A percentile compares a stretch with the other conserved stretches of the same genome.
These are phyloP conservation scores for Xenopus tropicalis DNA, from an alignment of 2,113 vertebrate species.

Conservation along the genomic window UCB_Xtro_10.0 CM004443.2:86091501-86092000, in stretches of 20 bases:
- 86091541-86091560: slow-evolving; percentile 57
- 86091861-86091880: slow-evolving; percentile 94
- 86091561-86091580: slow-evolving; percentile 69
- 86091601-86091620: slow-evolving; percentile 95
- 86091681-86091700: slow-evolving; percentile 74
- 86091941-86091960: slow-evolving; percentile 99
- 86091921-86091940: slow-evolving; percentile 92
- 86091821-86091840: slow-evolving; percentile 97
- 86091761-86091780: slow-evolving; percentile 86
- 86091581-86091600: slow-evolving; percentile 94
- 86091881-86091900: slow-evolving; percentile 84
- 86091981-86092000: slow-evolving; percentile 75
- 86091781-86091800: slow-evolving; percentile 98
- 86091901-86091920: slow-evolving; percentile 75
- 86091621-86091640: slow-evolving; percentile 82
- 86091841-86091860: slow-evolving; percentile 87
- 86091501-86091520: slow-evolving; percentile 56
- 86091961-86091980: slow-evolving; percentile 81
- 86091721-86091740: slow-evolving; percentile 85
- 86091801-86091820: slow-evolving; percentile 98
- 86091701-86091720: slow-evolving; percentile 84
- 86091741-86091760: slow-evolving; percentile 96
- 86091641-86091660: slow-evolving; percentile 67
- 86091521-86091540: slow-evolving; percentile 21
- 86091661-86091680: slow-evolving; percentile 80